Conservation (phyloP, 2,888 invertebrate genomes). For the Suillia variegata region DNA sequence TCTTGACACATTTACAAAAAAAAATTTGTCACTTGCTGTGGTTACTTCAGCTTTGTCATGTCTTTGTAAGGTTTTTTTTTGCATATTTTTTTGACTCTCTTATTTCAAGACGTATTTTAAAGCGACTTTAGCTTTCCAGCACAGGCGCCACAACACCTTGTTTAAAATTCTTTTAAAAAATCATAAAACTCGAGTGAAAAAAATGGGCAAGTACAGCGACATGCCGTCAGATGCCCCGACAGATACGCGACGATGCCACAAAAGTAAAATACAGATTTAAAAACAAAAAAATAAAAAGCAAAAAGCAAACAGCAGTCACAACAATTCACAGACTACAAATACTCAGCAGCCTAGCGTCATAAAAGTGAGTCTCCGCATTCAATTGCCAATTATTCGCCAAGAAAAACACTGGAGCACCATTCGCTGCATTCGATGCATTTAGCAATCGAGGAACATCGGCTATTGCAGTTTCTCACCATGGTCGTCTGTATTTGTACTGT, state of each 20-base stretch:
- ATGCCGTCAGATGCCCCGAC: constrained; percentile 16
- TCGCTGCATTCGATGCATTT: constrained; percentile 18
- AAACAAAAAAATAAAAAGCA: too few relatives aligned
- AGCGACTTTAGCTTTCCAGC: constrained; percentile 4
- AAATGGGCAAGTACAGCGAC: background rate
- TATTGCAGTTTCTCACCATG: constrained; percentile 39
- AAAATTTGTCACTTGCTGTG: constrained; percentile 12
- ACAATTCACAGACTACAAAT: background rate
- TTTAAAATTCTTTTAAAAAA: constrained; percentile 5
- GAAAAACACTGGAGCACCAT: constrained; percentile 22
- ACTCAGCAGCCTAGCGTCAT: constrained; percentile 36
- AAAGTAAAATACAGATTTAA: too few relatives aligned
- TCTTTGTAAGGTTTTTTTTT: background rate
- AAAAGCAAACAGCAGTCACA: constrained; percentile 6
- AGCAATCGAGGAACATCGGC: constrained; percentile 31
- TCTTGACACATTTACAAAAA: constrained; percentile 15
- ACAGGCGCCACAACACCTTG: constrained; percentile 31
- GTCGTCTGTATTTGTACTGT: background rate
- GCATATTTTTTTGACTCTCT: background rate
- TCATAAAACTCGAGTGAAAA: constrained; percentile 18
- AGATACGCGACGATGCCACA: constrained; percentile 5
- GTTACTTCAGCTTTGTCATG: background rate
- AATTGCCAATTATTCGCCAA: constrained; percentile 49
- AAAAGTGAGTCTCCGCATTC: constrained; percentile 46
- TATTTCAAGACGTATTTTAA: background rate